Evolutionary conservation across 2,797 vertebrate species (phyloP).

Genomic region (Limnodromus scolopaceus): DNA sequence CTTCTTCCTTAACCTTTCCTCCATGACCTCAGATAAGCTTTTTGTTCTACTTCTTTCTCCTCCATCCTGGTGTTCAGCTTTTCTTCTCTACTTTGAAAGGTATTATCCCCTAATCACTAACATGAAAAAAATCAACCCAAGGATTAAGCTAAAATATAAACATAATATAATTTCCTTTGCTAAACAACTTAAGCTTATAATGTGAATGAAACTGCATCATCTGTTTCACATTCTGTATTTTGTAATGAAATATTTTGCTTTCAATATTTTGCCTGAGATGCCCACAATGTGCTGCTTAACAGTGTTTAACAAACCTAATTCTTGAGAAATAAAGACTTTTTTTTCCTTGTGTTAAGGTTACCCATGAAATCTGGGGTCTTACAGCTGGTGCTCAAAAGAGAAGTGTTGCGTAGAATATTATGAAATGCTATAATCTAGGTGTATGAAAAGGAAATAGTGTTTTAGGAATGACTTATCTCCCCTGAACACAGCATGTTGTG

Average conservation of each 20-base stretch:
- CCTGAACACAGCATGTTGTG: background rate
- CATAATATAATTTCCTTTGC: background rate
- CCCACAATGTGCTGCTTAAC: background rate
- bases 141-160: background rate
- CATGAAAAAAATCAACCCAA: background rate
- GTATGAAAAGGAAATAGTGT: background rate
- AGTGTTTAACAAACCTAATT: background rate
- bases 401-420: background rate
- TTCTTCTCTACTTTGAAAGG: background rate
- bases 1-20: background rate
- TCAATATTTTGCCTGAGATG: background rate
- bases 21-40: background rate
- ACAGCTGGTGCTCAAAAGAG: background rate
- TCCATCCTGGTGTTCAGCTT: background rate
- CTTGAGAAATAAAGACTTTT: background rate
- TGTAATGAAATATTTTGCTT: background rate
- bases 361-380: background rate
- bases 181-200: background rate
- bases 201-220: background rate
- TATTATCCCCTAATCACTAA: background rate
- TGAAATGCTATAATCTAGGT: background rate
- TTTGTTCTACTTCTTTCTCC: background rate
- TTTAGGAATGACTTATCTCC: background rate
- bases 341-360: background rate
- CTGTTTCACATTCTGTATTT: background rate